Evolutionary conservation across 2,113 vertebrate species (phyloP), one percentile per base, ranked within the genome.

Genomic region (Tachycineta bicolor): DNA sequence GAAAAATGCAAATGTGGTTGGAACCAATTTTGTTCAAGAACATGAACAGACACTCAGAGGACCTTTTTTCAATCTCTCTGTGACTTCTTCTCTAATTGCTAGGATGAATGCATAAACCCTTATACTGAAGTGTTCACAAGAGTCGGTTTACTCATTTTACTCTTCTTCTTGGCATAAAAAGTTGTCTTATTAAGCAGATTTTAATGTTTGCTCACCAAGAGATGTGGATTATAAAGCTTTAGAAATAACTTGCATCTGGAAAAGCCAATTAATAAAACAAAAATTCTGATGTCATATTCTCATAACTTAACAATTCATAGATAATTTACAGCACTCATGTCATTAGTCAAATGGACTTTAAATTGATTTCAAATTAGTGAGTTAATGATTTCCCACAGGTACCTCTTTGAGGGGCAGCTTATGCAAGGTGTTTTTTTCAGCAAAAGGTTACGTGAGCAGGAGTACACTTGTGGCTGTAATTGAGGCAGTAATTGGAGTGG

Each of bases 271-370:
- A 97, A 91, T 91, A 90, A 95, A 97, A 68, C 58, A 92, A 88
- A 96, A 97, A 91, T 95, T 94, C 84, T 94, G 78, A 95, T 94
- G 92, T 95, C 92, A 96, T 64, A 78, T 87, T 96, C 96, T 87
- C 92, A 89, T 96, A 96, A 97, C 97, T 97, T 95, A 98, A 95
- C 96, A 97, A 96, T 94, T 96, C 97, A 93, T 93, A 96, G 96
- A 93, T 97, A 96, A 97, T 94, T 97, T 94, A 92, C 94, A 78
- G 86, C 65, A 94, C 82, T 96, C 87, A 44, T 97, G 90, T 95
- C 97, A 97, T 98, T 98, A 98, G 94, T 96, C 97, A 98, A 98
- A 98, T 97, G 96, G 88, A 90, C 95, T 97, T 98, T 96, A 98
- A 98, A 98, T 98, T 97, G 94, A 98, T 98, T 98, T 98, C 96